phyloP scores from a whole-genome alignment of 35 echinoderm and acorn worm genomes.

The Patiria miniata region DNA sequence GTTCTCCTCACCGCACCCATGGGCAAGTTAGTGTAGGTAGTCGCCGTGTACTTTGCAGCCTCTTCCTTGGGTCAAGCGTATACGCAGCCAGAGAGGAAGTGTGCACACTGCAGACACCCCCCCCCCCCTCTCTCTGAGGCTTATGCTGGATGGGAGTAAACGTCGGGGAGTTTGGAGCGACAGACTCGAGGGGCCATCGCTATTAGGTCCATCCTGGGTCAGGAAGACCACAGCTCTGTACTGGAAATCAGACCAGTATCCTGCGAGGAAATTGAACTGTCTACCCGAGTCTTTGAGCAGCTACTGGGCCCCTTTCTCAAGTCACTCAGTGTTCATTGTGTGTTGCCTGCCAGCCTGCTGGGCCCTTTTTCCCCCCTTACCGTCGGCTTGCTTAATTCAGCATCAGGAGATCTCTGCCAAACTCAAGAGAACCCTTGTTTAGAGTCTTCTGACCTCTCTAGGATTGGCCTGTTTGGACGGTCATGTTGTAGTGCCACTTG shows the following conservation, averaged over 20 bases:
- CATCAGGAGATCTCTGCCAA: too few species aligned
- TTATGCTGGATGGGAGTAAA: not conserved
- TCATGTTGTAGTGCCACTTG: not conserved
- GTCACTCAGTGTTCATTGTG: constrained; percentile 3
- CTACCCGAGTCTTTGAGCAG: not conserved
- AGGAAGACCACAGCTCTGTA: constrained; percentile 21
- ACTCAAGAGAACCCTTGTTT: too few species aligned
- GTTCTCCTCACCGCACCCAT: not conserved
- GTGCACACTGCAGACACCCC: not conserved
- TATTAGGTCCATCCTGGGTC: constrained; percentile 27
- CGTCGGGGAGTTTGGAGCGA: not conserved
- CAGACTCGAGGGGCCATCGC: not conserved
- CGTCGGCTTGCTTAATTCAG: not conserved
- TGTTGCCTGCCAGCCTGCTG: not conserved
- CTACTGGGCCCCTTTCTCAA: not conserved
- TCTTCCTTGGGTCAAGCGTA: constrained; percentile 1
- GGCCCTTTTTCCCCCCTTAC: not conserved
- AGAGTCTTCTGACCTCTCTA: too few species aligned
- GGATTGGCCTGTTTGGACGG: not conserved
- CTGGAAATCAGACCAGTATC: constrained; percentile 25
- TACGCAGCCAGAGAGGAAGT: not conserved
- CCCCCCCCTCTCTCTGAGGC: not conserved
- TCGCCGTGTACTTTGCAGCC: not conserved
- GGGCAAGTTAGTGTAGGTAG: not conserved
- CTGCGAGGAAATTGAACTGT: constrained; percentile 10